A percentile compares a stretch with the other conserved stretches of the same genome.
Evolutionary conservation across 2,113 vertebrate genomes (phyloP).

Genomic region (Felis catus): DNA sequence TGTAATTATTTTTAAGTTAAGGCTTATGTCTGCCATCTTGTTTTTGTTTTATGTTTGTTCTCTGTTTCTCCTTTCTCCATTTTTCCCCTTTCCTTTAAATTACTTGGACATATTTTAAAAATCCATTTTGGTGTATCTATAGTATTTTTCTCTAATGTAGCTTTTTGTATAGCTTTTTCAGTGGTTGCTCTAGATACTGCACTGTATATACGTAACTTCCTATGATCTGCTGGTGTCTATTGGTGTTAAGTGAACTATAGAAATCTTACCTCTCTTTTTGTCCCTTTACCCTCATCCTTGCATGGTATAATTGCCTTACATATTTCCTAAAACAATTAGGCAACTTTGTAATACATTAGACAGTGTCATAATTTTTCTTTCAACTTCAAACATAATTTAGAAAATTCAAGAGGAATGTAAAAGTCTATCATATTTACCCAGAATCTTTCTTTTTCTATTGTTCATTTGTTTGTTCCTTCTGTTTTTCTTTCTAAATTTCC

Average conservation of each 20-base stretch:
- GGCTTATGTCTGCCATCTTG: background rate
- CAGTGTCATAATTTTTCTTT: background rate
- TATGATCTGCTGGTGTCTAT: background rate
- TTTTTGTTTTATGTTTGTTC: background rate
- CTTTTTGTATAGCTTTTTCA: background rate
- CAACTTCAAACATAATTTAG: background rate
- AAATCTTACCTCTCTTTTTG: background rate
- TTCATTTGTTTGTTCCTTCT: background rate
- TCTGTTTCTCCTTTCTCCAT: background rate
- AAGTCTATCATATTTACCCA: background rate
- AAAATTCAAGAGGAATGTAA: background rate
- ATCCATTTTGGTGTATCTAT: background rate
- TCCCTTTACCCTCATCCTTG: background rate
- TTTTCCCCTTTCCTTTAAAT: background rate
- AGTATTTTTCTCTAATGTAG: background rate
- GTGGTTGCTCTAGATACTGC: background rate
- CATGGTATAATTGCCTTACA: background rate
- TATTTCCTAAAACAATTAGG: background rate
- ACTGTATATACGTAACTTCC: background rate
- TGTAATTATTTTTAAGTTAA: background rate
- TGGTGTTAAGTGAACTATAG: background rate
- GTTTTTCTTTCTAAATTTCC: no score
- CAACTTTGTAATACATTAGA: background rate
- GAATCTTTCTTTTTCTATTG: background rate
- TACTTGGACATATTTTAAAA: background rate